Conservation (phyloP, 2,113 vertebrate genomes). For the Ophiodon elongatus region DNA sequence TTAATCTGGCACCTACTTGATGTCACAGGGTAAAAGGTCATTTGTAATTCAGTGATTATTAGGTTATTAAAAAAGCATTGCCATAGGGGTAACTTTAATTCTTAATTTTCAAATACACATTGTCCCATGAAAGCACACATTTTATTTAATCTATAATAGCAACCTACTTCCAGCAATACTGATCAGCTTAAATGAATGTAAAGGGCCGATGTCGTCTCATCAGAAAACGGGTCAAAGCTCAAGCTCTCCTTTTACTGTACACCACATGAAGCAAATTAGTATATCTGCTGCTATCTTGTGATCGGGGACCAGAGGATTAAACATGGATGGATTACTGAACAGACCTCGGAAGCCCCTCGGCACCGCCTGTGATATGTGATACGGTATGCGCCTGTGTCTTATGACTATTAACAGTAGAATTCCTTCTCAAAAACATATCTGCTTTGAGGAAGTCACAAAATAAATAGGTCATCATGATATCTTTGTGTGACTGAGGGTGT, state of each 20-base stretch:
- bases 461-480: not conserved
- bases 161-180: not conserved
- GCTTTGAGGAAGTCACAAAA: not conserved
- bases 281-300: slow-evolving; percentile 2
- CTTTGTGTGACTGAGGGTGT: not conserved
- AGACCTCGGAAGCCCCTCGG: not conserved
- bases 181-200: not conserved
- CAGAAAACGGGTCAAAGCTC: not conserved
- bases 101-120: not conserved
- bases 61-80: not conserved
- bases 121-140: not conserved
- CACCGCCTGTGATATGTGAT: not conserved
- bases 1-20: not conserved
- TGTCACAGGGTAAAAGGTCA: not conserved
- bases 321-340: not conserved
- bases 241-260: not conserved
- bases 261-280: not conserved
- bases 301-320: not conserved
- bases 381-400: not conserved
- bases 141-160: not conserved
- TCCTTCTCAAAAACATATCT: not conserved
- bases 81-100: not conserved
- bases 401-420: not conserved
- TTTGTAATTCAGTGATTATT: not conserved
- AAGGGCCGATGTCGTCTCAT: not conserved